Evolutionary conservation across 2,888 invertebrate genomes (phyloP).

Genomic region (Parnassius glacialis): DNA sequence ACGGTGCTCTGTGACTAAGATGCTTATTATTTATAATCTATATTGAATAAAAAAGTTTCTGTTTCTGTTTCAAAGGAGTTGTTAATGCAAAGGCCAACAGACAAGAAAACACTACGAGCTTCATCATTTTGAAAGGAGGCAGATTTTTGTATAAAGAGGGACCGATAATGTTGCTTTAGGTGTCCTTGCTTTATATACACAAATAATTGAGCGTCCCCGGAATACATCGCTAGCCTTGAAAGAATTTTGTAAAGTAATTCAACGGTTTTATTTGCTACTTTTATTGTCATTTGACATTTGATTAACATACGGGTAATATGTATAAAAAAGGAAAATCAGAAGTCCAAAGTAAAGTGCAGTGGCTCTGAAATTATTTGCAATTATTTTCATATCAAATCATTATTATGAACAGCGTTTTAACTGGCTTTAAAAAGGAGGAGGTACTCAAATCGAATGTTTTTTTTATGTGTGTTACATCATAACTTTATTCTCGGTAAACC

Average conservation of each 20-base stretch:
- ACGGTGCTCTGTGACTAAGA: constrained; percentile 27
- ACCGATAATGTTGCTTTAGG: constrained; percentile 54
- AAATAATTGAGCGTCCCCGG: constrained; percentile 50
- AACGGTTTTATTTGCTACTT: constrained; percentile 37
- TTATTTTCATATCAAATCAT: too few species aligned
- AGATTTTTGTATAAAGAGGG: constrained; percentile 49
- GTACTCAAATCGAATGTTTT: too few species aligned
- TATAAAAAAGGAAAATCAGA: neutral
- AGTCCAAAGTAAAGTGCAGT: too few species aligned
- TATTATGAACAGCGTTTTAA: too few species aligned
- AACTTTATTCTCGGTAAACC: too few species aligned
- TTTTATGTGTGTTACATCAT: too few species aligned
- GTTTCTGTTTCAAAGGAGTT: constrained; percentile 48
- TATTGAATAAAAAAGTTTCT: too few species aligned
- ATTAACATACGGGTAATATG: neutral
- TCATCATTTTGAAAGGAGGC: constrained; percentile 73
- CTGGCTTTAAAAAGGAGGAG: too few species aligned
- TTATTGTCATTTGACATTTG: constrained; percentile 32
- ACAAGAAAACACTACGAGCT: constrained; percentile 83
- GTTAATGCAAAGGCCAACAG: constrained; percentile 81
- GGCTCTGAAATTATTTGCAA: too few species aligned
- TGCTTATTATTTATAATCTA: constrained; percentile 57
- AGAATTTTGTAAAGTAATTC: constrained; percentile 53
- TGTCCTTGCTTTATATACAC: constrained; percentile 30
- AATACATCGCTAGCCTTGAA: constrained; percentile 58